phyloP scores from a whole-genome alignment of 2,113 vertebrate genomes.

The Brachirus orientalis region DNA sequence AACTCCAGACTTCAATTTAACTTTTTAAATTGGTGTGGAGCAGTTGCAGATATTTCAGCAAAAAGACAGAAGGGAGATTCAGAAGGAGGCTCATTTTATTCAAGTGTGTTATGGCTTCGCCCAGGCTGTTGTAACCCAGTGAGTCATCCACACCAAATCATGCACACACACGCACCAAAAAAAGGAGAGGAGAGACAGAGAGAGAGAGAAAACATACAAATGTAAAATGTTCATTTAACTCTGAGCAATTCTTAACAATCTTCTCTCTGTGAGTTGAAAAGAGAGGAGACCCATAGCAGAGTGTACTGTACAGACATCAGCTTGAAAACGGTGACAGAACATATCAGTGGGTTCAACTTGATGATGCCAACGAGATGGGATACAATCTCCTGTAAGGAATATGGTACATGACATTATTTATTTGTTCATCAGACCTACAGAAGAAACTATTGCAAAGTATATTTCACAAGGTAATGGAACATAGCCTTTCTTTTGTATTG shows the following conservation, averaged over 20 bases:
- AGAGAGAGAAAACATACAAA: constrained; percentile 52
- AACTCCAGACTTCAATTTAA: background rate
- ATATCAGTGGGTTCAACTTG: constrained; percentile 17
- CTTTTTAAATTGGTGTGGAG: background rate
- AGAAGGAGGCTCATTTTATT: constrained; percentile 81
- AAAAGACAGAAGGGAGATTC: constrained; percentile 50
- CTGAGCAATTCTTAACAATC: constrained; percentile 43
- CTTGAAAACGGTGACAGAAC: constrained; percentile 50
- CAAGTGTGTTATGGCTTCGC: constrained; percentile 77
- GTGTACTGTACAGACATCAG: constrained; percentile 63
- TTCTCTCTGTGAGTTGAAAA: constrained; percentile 35
- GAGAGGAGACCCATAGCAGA: constrained; percentile 29
- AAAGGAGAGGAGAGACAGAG: constrained; percentile 27
- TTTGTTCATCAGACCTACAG: constrained; percentile 75
- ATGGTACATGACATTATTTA: constrained; percentile 66
- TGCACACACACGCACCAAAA: constrained; percentile 69
- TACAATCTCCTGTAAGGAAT: constrained; percentile 53
- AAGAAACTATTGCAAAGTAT: constrained; percentile 69
- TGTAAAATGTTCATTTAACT: constrained; percentile 64
- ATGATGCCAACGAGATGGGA: constrained; percentile 45
- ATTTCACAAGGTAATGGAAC: constrained; percentile 52
- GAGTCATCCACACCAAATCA: constrained; percentile 78
- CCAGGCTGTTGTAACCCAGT: constrained; percentile 62
- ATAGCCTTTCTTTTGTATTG: constrained; percentile 51
- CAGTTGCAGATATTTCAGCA: background rate